Percentiles rank a stretch among this genome's conserved stretches.
phyloP scores from a whole-genome alignment of 2,888 invertebrate genomes.

The Dasysyrphus tricinctus region DNA sequence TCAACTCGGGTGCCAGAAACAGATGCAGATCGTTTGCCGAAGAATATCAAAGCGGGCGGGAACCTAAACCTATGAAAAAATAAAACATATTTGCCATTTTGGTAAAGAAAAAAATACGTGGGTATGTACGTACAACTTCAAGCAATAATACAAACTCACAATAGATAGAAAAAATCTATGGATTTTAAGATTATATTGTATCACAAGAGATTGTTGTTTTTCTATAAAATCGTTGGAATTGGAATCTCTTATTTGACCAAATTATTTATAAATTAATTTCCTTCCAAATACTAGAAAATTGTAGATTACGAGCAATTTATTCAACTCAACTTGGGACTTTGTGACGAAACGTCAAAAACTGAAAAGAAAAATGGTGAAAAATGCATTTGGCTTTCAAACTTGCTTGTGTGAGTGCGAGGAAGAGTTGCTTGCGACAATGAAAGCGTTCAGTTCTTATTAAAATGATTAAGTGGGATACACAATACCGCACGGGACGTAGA shows the following conservation, averaged over 20 bases:
- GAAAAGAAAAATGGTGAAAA: constrained; percentile 8
- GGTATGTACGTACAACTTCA: neutral
- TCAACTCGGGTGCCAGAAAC: neutral
- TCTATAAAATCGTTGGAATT: neutral
- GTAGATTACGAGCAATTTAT: constrained; percentile 11
- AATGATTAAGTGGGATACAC: neutral
- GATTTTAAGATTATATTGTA: neutral
- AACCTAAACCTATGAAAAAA: neutral
- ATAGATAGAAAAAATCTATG: neutral
- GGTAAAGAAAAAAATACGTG: neutral
- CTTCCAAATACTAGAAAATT: constrained; percentile 9
- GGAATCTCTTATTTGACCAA: neutral
- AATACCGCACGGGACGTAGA: neutral
- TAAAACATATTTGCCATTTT: neutral
- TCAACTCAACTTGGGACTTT: neutral
- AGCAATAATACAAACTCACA: constrained; percentile 18
- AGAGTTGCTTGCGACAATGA: neutral
- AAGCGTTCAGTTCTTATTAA: neutral
- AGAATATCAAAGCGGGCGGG: constrained; percentile 9
- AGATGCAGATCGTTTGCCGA: neutral
- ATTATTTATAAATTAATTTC: constrained; percentile 8
- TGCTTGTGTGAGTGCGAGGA: neutral
- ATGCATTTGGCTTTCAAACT: neutral
- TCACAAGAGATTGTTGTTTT: neutral
- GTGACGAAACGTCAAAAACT: neutral